Evolutionary conservation across 1,140 invertebrate genomes (phyloP), one percentile per base, ranked within the genome.

Genomic region (Panulirus ornatus): DNA sequence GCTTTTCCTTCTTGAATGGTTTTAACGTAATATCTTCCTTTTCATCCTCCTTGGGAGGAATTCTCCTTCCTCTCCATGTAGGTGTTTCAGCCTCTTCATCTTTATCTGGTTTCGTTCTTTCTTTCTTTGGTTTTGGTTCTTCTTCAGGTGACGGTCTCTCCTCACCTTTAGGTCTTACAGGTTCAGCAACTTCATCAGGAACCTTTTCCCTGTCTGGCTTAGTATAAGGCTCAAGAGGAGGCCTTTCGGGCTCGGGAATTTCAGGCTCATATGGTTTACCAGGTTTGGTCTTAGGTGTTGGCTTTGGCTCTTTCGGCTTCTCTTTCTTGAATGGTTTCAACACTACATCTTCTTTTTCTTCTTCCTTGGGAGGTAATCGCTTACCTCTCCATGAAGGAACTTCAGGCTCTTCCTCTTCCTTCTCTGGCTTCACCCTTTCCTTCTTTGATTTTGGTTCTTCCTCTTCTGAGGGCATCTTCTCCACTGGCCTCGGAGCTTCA

Each of bases 1-100:
- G 86, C 92, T 84, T 8, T 92, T 94, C 93, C 88, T 94, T 93
- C 11, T 93, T 93, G 1, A 91, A 66, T 1, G 94, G 93, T 90
- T 95, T 94, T 6, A 95, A 92, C 14, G 93, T 93, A 90, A 94
- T 93, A 76, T 94, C 93, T 91, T 95, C 94, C 78, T 78, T 89
- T 2, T 82, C 78, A 22, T 89, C 87, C 11, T 89, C 87, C 51
- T 89, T 89, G 11, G 87, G 87, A 58, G 87, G 87, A 75, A 89
- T 63, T 27, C 87, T 82, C 36, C 58, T 82, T 16, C 78, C 82
- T 66, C 88, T 58, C 83, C 82, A 90, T 0, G 58, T 38, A 38
- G 87, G 87, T 30, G 63, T 70, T 75, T 89, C 87, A 30, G 38
- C 76, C 34, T 89, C 87, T n/a, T 89, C 87, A 40, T 83, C 87